Percentiles rank a stretch among this genome's conserved stretches.
Evolutionary conservation across 2,888 invertebrate species (phyloP).

Genomic region (Odontothrips loti): DNA sequence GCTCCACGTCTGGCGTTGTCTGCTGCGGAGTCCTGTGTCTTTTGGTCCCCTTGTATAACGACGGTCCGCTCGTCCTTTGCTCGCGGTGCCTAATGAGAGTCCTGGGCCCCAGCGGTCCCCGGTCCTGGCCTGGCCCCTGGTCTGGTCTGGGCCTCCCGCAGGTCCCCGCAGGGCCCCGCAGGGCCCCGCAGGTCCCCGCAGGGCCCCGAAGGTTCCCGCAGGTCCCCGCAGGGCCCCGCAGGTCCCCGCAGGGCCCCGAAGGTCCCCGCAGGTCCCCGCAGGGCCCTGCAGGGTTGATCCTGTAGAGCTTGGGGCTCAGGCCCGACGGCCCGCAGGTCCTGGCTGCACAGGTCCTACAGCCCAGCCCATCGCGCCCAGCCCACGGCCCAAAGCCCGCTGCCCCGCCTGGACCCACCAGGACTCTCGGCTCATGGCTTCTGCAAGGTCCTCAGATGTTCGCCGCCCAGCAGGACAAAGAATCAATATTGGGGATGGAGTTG

Average conservation of each 20-base stretch:
- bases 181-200: too few species aligned
- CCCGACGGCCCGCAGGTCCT: background rate
- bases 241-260: background rate
- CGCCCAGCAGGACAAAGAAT: slow-evolving; percentile 24
- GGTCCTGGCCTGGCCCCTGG: too few species aligned
- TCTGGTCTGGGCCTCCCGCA: too few species aligned
- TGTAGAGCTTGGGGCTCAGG: slow-evolving; percentile 23
- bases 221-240: too few species aligned
- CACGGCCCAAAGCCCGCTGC: background rate
- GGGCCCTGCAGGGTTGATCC: slow-evolving; percentile 12
- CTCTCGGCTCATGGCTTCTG: slow-evolving; percentile 10
- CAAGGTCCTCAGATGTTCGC: slow-evolving; percentile 21
- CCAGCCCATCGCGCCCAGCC: background rate
- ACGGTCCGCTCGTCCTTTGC: slow-evolving; percentile 13
- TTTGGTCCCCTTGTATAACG: background rate
- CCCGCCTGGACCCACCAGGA: background rate
- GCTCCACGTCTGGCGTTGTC: background rate
- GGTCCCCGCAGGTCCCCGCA: background rate
- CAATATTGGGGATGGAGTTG: slow-evolving; percentile 15
- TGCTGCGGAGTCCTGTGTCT: background rate
- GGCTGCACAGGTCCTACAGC: background rate
- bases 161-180: too few species aligned
- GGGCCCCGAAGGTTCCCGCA: too few species aligned
- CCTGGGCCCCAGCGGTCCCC: slow-evolving; percentile 9
- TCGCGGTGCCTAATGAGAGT: slow-evolving; percentile 14